Percentiles rank a stretch among this genome's conserved stretches.
phyloP scores from a whole-genome alignment of 2,113 vertebrate species.

The Tenebrosternarchus preto region DNA sequence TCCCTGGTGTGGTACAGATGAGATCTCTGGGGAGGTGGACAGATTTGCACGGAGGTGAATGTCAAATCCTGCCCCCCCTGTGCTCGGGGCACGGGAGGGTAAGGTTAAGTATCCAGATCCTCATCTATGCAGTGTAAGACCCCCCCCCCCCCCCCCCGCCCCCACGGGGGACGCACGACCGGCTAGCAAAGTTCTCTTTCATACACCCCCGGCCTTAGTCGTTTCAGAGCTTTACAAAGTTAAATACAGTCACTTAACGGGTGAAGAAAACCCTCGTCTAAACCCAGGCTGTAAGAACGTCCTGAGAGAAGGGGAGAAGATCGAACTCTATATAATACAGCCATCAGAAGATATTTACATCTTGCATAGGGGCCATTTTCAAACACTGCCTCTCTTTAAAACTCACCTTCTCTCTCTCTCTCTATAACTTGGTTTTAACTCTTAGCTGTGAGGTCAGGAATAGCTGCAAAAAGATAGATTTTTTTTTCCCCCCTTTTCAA shows the following conservation, averaged over 20 bases:
- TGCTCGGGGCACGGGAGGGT: constrained; percentile 21
- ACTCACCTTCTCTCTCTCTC: not conserved
- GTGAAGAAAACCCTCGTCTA: not conserved
- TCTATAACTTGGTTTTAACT: constrained; percentile 25
- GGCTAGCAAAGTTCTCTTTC: not conserved
- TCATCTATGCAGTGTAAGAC: no score
- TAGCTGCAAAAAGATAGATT: constrained; percentile 15
- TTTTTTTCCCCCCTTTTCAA: constrained; percentile 13
- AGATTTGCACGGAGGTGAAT: constrained; percentile 32
- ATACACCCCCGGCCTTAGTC: not conserved
- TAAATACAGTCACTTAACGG: not conserved
- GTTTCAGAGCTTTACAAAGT: not conserved
- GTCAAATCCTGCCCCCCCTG: constrained; percentile 54
- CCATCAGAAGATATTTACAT: not conserved
- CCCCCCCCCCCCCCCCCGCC: no score
- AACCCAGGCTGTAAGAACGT: not conserved
- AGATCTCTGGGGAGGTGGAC: constrained; percentile 31
- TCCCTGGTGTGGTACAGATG: not conserved
- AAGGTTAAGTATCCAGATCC: constrained; percentile 57
- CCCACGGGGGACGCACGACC: not conserved
- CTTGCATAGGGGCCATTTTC: not conserved
- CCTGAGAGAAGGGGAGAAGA: not conserved
- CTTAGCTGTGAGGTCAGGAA: constrained; percentile 32
- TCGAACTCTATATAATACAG: not conserved
- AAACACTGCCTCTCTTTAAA: not conserved